Percentiles rank a stretch among this genome's conserved stretches.
Evolutionary conservation across 2,113 vertebrate genomes (phyloP).

Genomic region (Neolamprologus toae): DNA sequence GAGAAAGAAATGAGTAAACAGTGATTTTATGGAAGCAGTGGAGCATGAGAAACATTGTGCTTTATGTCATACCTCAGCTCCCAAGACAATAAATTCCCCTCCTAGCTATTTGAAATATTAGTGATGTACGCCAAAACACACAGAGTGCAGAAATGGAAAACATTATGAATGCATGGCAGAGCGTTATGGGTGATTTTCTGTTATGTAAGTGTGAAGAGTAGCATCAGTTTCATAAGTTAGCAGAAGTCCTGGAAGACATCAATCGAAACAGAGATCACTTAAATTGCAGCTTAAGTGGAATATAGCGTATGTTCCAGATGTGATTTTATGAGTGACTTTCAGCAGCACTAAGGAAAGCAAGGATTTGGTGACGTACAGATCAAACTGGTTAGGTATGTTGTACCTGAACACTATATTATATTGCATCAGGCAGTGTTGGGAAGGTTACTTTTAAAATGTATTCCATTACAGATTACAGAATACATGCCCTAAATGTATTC

Average conservation of each 20-base stretch:
- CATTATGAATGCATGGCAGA: constrained; percentile 43
- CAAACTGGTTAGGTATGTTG: no score
- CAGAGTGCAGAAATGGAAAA: constrained; percentile 9
- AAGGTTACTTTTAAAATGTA: no score
- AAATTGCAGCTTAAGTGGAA: background rate
- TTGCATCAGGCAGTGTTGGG: no score
- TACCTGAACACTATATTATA: no score
- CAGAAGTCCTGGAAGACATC: background rate
- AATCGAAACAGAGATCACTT: constrained; percentile 2
- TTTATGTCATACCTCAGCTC: constrained; percentile 14
- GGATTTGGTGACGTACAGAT: background rate
- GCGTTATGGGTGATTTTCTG: constrained; percentile 5
- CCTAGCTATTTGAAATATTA: constrained; percentile 24
- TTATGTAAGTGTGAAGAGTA: constrained; percentile 26
- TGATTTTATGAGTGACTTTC: background rate
- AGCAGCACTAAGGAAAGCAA: background rate
- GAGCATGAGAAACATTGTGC: constrained; percentile 3
- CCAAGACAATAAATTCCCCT: constrained; percentile 4
- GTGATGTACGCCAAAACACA: constrained; percentile 5
- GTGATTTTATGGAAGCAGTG: constrained; percentile 3
- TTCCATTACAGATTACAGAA: no score
- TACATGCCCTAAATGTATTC: no score
- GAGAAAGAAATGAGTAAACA: constrained; percentile 20
- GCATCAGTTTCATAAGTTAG: constrained; percentile 6
- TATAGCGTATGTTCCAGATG: background rate